phyloP scores from a whole-genome alignment of 1,140 invertebrate genomes.

The Drosophila fuyamai region DNA sequence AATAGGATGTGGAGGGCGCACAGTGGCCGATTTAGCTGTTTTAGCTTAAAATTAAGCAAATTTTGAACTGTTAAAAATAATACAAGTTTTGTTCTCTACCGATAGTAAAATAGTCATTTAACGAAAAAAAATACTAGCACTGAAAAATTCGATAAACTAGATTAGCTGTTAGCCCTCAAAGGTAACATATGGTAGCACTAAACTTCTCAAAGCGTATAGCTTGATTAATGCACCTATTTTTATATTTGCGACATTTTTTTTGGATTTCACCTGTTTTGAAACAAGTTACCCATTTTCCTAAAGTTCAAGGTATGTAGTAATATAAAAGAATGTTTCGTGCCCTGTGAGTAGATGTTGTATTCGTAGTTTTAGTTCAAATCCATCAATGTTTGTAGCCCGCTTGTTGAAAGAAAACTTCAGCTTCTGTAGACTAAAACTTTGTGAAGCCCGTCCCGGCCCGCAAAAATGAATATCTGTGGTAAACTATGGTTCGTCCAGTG shows the following conservation, averaged over 20 bases:
- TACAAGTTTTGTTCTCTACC: not conserved
- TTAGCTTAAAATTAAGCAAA: conserved; percentile 1
- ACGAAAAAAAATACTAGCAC: not conserved
- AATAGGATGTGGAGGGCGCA: too few species aligned
- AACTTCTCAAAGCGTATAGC: too few species aligned
- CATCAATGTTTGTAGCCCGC: not conserved
- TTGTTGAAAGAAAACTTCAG: not conserved
- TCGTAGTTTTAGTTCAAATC: not conserved
- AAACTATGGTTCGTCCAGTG: conserved; percentile 4
- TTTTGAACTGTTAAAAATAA: not conserved
- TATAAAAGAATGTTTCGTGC: not conserved
- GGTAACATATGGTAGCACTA: too few species aligned
- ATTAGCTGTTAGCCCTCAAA: too few species aligned
- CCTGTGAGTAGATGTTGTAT: conserved; percentile 5
- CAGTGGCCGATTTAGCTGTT: conserved; percentile 1
- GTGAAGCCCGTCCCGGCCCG: not conserved
- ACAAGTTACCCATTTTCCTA: not conserved
- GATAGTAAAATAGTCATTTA: not conserved
- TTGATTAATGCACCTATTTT: not conserved
- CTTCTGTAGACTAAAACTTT: conserved; percentile 1
- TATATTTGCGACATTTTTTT: not conserved
- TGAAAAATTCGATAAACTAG: not conserved
- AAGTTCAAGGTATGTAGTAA: not conserved
- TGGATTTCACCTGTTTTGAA: not conserved
- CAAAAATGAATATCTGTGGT: not conserved